These are phyloP conservation scores for Labrus mixtus DNA, from an alignment of 2,113 vertebrate species.

Conservation along the genomic window DNA sequence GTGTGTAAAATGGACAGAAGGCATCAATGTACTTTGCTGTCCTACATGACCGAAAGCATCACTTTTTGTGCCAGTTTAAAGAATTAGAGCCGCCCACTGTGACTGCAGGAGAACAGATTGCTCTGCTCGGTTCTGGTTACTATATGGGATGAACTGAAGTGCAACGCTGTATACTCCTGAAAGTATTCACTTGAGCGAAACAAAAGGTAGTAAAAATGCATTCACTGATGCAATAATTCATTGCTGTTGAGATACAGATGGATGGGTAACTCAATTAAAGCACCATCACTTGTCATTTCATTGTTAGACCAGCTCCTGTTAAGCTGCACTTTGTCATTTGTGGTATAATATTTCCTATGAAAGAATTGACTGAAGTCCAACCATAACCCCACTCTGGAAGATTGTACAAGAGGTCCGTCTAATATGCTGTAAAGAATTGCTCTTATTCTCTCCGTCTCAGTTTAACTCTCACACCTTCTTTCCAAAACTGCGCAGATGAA, in stretches of 20 bases:
- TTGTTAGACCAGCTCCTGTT: too few species aligned
- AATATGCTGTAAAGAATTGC: constrained; percentile 3
- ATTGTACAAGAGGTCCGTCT: constrained; percentile 2
- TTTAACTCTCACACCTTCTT: constrained; percentile 4
- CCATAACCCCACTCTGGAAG: neutral
- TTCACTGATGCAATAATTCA: too few species aligned
- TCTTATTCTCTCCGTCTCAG: constrained; percentile 29
- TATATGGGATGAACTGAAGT: constrained; percentile 26
- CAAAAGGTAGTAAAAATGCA: neutral
- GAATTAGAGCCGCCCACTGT: constrained; percentile 43
- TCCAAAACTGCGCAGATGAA: neutral
- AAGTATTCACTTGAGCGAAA: neutral
- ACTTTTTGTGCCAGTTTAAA: constrained; percentile 48
- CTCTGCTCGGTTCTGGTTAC: constrained; percentile 32
- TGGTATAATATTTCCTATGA: neutral
- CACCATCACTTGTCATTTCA: neutral
- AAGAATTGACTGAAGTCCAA: neutral
- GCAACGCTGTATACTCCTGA: neutral
- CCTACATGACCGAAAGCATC: constrained; percentile 6
- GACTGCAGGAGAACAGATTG: constrained; percentile 48
- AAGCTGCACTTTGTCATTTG: too few species aligned
- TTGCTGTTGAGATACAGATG: too few species aligned
- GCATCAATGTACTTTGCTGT: constrained; percentile 14
- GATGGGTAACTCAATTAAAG: neutral
- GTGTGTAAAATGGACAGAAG: constrained; percentile 10